Conservation (phyloP, 2,113 vertebrate species). For the Ciconia maguari region DNA sequence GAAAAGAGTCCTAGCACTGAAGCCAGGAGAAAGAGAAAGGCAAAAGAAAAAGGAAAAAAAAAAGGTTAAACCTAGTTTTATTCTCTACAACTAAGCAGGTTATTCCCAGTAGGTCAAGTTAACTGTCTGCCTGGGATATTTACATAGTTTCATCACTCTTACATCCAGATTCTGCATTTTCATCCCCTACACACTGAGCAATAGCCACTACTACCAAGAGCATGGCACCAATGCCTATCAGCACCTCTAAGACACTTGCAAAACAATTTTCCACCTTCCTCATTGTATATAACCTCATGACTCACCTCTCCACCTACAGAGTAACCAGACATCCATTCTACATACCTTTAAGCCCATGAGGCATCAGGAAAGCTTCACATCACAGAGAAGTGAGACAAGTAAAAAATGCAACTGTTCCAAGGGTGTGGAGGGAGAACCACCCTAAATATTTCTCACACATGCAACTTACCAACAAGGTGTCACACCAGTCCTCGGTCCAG, state of each 20-base stretch:
- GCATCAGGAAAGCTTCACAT: not conserved
- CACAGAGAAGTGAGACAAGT: not conserved
- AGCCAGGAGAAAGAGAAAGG: not conserved
- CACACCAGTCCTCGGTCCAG: conserved; percentile 92
- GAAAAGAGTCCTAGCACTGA: not conserved
- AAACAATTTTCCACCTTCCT: not conserved
- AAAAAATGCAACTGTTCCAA: not conserved
- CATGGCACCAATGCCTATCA: not conserved
- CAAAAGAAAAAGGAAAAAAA: not conserved
- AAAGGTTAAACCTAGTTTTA: not conserved
- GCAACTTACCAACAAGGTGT: conserved; percentile 82
- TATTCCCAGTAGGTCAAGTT: not conserved
- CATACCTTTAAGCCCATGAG: not conserved
- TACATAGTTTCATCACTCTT: not conserved
- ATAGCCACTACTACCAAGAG: not conserved
- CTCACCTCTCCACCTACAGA: not conserved
- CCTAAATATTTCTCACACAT: not conserved
- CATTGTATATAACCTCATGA: not conserved
- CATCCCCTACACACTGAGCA: not conserved
- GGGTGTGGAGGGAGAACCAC: not conserved
- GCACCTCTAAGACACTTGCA: not conserved
- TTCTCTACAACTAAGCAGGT: not conserved
- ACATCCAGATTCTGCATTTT: not conserved
- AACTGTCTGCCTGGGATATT: not conserved
- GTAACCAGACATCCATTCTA: not conserved